These are phyloP conservation scores for Acrobasis consociella DNA, from an alignment of 2,888 invertebrate species.

Conservation along the genomic window DNA sequence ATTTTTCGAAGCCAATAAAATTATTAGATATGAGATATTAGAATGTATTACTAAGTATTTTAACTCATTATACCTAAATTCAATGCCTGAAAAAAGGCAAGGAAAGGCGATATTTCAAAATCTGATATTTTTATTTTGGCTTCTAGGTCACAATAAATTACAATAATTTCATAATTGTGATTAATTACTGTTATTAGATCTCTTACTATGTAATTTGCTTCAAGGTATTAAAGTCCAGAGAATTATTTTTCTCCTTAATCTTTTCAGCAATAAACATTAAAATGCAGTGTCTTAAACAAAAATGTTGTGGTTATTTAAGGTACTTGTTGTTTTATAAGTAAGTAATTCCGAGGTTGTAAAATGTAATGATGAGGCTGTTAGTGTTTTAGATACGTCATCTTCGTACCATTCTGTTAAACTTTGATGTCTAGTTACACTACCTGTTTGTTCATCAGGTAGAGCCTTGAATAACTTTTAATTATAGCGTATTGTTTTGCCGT, in stretches of 20 bases:
- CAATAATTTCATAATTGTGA: neutral
- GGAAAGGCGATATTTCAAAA: neutral
- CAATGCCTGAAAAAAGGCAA: neutral
- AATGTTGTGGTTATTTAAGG: constrained; percentile 66
- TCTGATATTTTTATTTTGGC: neutral
- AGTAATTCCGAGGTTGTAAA: constrained; percentile 56
- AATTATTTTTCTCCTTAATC: constrained; percentile 12
- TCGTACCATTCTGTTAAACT: constrained; percentile 38
- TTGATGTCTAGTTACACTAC: constrained; percentile 3
- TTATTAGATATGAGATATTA: too few species aligned
- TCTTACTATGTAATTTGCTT: constrained; percentile 20
- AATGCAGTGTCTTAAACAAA: constrained; percentile 69
- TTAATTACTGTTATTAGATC: constrained; percentile 15
- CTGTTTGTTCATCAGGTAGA: constrained; percentile 24
- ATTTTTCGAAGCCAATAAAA: too few species aligned
- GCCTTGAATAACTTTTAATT: constrained; percentile 3
- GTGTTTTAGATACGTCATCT: constrained; percentile 46
- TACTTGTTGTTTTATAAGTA: constrained; percentile 53
- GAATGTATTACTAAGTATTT: neutral
- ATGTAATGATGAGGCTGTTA: constrained; percentile 65
- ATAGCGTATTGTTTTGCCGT: too few species aligned
- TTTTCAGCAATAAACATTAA: constrained; percentile 56
- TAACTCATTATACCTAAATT: neutral
- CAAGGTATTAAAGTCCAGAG: constrained; percentile 6
- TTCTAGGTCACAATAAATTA: neutral